Conservation (phyloP, 2,797 vertebrate species). For the Orestias chungarensis region DNA sequence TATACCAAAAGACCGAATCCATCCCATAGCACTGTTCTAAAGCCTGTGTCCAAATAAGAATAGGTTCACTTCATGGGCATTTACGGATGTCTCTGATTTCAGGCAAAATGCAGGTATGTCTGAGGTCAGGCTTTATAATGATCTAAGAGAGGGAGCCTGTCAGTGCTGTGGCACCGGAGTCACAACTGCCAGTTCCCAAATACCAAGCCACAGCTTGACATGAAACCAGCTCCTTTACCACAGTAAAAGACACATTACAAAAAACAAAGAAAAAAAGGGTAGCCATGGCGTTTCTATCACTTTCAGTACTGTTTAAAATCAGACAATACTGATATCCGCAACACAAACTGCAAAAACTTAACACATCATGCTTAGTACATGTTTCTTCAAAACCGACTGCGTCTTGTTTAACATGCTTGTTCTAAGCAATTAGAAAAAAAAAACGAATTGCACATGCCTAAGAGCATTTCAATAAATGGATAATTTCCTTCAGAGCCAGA, state of each 20-base stretch:
- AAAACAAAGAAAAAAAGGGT: slow-evolving; percentile 12
- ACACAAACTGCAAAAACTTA: slow-evolving; percentile 31
- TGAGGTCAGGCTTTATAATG: slow-evolving; percentile 54
- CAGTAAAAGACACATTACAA: slow-evolving; percentile 31
- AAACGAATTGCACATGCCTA: slow-evolving; percentile 22
- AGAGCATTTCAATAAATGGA: slow-evolving; percentile 28
- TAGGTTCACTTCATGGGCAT: slow-evolving; percentile 12
- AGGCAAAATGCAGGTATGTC: slow-evolving; percentile 53
- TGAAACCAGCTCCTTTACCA: slow-evolving; percentile 52
- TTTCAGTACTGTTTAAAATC: slow-evolving; percentile 33
- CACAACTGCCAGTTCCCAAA: slow-evolving; percentile 54
- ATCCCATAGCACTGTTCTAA: slow-evolving; percentile 23
- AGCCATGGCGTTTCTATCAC: slow-evolving; percentile 24
- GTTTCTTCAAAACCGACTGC: slow-evolving; percentile 24
- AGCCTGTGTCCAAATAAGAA: slow-evolving; percentile 32
- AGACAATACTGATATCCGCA: slow-evolving; percentile 22
- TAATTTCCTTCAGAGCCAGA: slow-evolving; percentile 25
- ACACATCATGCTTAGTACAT: slow-evolving; percentile 32
- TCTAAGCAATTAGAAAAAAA: slow-evolving; percentile 36
- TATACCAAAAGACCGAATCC: slow-evolving; percentile 24
- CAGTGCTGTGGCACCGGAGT: slow-evolving; percentile 51
- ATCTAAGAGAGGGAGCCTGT: slow-evolving; percentile 50
- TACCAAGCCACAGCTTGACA: slow-evolving; percentile 46
- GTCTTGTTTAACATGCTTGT: slow-evolving; percentile 13
- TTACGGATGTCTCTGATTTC: slow-evolving; percentile 48